Evolutionary conservation across 2,888 invertebrate genomes (phyloP).

Genomic region (Psylliodes chrysocephalus): DNA sequence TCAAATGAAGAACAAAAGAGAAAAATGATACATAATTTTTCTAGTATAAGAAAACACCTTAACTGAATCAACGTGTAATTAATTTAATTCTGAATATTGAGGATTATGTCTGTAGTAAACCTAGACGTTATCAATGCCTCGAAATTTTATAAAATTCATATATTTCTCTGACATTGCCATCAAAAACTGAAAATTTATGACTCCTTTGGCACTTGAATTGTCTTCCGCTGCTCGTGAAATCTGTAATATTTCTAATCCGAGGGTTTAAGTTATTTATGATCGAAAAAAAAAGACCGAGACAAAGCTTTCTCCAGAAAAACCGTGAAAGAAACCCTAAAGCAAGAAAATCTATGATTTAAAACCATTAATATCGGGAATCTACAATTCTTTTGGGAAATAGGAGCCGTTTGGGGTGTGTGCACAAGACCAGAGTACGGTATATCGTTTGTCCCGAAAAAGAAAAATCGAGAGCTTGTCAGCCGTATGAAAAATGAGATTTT

Average conservation of each 20-base stretch:
- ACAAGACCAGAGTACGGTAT: not conserved
- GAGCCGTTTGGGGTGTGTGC: not conserved
- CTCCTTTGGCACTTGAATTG: conserved; percentile 29
- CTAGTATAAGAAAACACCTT: too few species aligned
- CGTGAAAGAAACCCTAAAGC: conserved; percentile 33
- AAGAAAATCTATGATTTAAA: conserved; percentile 46
- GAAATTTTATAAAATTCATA: too few species aligned
- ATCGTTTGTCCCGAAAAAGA: not conserved
- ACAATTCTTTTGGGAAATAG: conserved; percentile 32
- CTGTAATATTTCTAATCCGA: conserved; percentile 43
- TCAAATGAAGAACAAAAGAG: too few species aligned
- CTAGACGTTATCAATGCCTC: too few species aligned
- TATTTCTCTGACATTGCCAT: not conserved
- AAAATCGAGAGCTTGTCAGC: not conserved
- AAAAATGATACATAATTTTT: too few species aligned
- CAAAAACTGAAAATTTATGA: conserved; percentile 21
- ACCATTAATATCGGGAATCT: conserved; percentile 45
- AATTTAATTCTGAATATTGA: too few species aligned
- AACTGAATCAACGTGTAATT: too few species aligned
- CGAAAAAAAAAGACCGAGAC: conserved; percentile 31
- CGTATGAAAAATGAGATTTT: too few species aligned
- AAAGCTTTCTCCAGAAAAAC: conserved; percentile 36
- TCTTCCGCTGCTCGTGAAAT: conserved; percentile 34
- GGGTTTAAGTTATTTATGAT: conserved; percentile 40
- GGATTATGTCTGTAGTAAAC: too few species aligned